phyloP scores from a whole-genome alignment of 30 jellyfish, hydroid and myxozoan species.

The Sanderia malayensis region DNA sequence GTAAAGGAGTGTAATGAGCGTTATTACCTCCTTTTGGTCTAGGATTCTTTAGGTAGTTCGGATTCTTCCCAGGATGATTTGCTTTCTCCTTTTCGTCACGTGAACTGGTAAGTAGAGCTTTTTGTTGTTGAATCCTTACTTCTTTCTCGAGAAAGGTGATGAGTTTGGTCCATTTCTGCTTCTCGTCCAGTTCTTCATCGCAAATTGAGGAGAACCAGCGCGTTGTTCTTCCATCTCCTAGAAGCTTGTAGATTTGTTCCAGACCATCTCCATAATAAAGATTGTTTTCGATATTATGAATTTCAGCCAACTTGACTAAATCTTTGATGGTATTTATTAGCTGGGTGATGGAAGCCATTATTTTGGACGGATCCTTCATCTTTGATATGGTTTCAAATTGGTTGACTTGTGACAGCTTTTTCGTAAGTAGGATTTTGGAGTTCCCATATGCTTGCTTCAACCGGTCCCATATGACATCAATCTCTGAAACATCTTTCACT shows the following conservation, averaged over 20 bases:
- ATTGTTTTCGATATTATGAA: constrained; percentile 8
- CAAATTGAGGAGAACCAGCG: not conserved
- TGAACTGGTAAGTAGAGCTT: not conserved
- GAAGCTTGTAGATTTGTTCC: not conserved
- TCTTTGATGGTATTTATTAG: constrained; percentile 12
- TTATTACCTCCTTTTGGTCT: not conserved
- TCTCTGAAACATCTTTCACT: constrained; percentile 11
- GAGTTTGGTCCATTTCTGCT: constrained; percentile 22
- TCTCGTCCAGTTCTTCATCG: constrained; percentile 1
- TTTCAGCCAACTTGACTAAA: constrained; percentile 9
- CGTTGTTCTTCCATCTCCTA: constrained; percentile 8
- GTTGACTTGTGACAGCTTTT: not conserved
- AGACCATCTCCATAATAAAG: constrained; percentile 13
- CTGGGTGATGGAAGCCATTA: not conserved
- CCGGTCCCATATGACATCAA: constrained; percentile 10
- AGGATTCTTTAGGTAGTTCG: not conserved
- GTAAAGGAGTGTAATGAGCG: not conserved
- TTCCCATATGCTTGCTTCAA: constrained; percentile 22
- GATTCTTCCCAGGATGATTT: not conserved
- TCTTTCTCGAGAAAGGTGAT: constrained; percentile 16
- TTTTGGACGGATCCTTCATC: not conserved
- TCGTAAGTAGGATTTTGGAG: not conserved
- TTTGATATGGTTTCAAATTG: not conserved
- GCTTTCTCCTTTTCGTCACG: not conserved
- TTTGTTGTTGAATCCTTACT: constrained; percentile 5